Conservation (phyloP, 2,113 vertebrate genomes). For the Brachypteracias leptosomus region DNA sequence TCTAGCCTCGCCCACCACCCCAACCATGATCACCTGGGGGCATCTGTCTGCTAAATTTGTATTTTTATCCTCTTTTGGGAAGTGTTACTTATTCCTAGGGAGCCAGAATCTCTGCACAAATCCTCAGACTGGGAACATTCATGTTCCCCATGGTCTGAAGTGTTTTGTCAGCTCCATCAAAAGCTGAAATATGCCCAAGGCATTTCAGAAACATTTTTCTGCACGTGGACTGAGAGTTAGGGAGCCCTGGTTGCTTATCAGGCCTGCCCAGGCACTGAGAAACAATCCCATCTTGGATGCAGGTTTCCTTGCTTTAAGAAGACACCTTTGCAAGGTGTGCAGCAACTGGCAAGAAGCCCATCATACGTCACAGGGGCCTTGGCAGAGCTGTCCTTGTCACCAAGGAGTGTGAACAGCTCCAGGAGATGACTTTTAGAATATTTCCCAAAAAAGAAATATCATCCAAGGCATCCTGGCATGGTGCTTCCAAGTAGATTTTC, state of each 20-base stretch:
- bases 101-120: neutral
- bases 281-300: neutral
- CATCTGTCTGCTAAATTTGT: neutral
- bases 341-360: neutral
- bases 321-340: neutral
- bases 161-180: neutral
- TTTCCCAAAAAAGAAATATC: neutral
- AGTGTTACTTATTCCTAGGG: neutral
- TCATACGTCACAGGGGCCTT: neutral
- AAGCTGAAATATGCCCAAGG: neutral
- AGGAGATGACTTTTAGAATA: neutral
- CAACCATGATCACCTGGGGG: too few species aligned
- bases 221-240: neutral
- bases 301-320: neutral
- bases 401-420: neutral
- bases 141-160: neutral
- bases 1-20: too few species aligned
- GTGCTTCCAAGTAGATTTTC: neutral
- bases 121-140: neutral
- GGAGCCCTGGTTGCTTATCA: neutral
- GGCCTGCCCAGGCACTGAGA: neutral
- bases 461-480: neutral
- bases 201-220: neutral
- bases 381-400: slow-evolving; percentile 2
- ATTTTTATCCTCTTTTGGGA: neutral